Base-by-base conservation (phyloP, 2,797 vertebrate species). In the Micrastur ruficollis region DNA sequence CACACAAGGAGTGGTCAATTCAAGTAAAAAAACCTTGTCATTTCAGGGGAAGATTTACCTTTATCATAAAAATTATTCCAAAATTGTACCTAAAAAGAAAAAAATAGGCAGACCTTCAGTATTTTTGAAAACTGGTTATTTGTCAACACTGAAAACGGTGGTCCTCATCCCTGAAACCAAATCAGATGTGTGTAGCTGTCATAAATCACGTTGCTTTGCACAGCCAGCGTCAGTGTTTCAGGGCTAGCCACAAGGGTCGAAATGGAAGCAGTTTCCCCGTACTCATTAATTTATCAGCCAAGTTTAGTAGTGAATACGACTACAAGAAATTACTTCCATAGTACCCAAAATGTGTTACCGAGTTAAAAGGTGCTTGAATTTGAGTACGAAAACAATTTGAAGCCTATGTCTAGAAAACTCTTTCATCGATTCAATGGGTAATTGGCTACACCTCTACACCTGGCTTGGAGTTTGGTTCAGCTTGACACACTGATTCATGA, bases 401-500 rank as follows among this genome's bases (percentile, higher is more conserved):
- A 79, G 25, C 13, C 5, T 36, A 4, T 3, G 9, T 26, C n/a
- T 86, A 31, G 71, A 83, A 55, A 31, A 26, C 7, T 47, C 36
- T 56, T 42, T 47, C 10, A 53, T 8, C 76, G n/a, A 73, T 59
- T 58, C 23, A 82, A 29, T 32, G 19, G 16, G 15, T 58, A 19
- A 55, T 12, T 76, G 29, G 47, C 68, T 58, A 44, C 32, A 88
- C 16, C 14, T 59, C 8, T n/a, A 79, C 36, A 14, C 17, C 7
- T 4, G 19, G 8, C n/a, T 76, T 9, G 38, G 42, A 34, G 68
- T 56, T 71, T 53, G 40, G 34, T 32, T 83, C 83, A 78, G 44
- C 56, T 21, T 0, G 0, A 63, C 4, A 1, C 44, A 75, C 11
- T 0, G 4, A 58, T 44, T 81, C n/a, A 80, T 38, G 29, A 8